Conservation (phyloP, 1,140 invertebrate genomes). For the Caerostris darwini region DNA sequence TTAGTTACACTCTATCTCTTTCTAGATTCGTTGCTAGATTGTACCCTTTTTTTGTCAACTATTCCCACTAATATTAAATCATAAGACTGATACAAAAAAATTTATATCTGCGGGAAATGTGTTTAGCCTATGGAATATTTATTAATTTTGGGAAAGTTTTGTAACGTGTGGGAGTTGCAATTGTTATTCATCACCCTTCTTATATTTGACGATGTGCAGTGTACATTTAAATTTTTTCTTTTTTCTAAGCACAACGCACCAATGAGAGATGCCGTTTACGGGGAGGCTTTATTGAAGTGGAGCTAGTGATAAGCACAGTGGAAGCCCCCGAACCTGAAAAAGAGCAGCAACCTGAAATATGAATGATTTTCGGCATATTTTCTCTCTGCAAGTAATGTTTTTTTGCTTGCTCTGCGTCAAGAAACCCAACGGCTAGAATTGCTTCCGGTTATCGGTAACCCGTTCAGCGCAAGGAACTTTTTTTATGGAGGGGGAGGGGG, state of each 20-base stretch:
- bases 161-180: conserved; percentile 19
- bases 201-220: conserved; percentile 26
- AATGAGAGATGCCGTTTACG: conserved; percentile 12
- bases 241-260: conserved; percentile 9
- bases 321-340: conserved; percentile 56
- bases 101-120: not conserved
- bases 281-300: conserved; percentile 30
- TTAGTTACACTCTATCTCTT: not conserved
- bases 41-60: not conserved
- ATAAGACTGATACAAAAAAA: not conserved
- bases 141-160: not conserved
- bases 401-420: conserved; percentile 60
- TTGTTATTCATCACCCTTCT: conserved; percentile 42
- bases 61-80: not conserved
- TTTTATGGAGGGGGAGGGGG: conserved; percentile 42
- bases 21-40: not conserved
- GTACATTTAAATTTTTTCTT: conserved; percentile 21
- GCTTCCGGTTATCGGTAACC: conserved; percentile 76
- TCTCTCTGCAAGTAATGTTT: conserved; percentile 61
- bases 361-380: conserved; percentile 70
- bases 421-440: conserved; percentile 76
- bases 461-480: conserved; percentile 39
- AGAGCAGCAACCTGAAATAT: conserved; percentile 70
- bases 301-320: conserved; percentile 54
- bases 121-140: conserved; percentile 10